phyloP scores from a whole-genome alignment of 2,797 vertebrate genomes.

The Esox lucius region DNA sequence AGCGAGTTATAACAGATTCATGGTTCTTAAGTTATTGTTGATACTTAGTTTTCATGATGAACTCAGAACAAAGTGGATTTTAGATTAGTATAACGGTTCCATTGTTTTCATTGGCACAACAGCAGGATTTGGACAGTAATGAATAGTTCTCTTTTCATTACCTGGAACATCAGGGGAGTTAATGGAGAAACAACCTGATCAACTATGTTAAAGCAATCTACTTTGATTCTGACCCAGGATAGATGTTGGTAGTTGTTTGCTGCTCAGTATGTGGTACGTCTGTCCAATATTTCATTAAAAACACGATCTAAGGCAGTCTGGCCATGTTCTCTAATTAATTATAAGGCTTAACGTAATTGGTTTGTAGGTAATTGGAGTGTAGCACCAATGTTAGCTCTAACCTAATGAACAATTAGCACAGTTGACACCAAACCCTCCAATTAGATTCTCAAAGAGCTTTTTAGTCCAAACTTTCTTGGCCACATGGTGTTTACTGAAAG shows the following conservation, averaged over 20 bases:
- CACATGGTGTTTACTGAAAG: neutral
- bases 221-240: neutral
- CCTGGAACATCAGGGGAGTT: neutral
- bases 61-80: too few relatives aligned
- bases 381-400: slow-evolving; percentile 51
- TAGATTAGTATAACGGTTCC: neutral
- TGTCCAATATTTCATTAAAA: neutral
- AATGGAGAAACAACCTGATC: neutral
- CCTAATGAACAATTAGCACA: slow-evolving; percentile 53
- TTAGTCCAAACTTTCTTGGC: neutral
- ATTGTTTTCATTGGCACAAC: neutral
- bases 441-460: neutral
- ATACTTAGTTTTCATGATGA: neutral
- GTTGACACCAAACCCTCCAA: neutral
- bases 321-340: slow-evolving; percentile 50
- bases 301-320: slow-evolving; percentile 28
- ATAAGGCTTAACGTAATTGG: slow-evolving; percentile 50
- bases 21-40: neutral
- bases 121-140: neutral
- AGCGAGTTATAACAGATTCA: too few relatives aligned
- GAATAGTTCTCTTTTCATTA: neutral
- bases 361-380: slow-evolving; percentile 26
- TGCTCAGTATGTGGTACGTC: neutral
- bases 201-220: neutral
- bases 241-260: neutral